phyloP scores from a whole-genome alignment of 2,113 vertebrate species.

The Callithrix jacchus region DNA sequence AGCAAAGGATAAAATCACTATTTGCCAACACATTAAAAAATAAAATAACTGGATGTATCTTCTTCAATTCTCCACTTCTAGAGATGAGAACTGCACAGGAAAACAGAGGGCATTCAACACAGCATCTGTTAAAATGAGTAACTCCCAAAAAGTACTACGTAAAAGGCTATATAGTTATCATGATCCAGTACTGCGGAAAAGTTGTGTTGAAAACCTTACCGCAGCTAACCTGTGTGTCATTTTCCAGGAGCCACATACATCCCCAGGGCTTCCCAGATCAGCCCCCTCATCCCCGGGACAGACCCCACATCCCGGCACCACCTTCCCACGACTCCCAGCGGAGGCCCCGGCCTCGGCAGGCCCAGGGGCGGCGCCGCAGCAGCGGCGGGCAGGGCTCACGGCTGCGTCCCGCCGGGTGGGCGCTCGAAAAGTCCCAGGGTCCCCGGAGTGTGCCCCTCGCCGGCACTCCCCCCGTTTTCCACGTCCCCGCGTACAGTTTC shows the following conservation, averaged over 20 bases:
- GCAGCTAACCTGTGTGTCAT: accelerated
- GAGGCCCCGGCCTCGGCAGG: accelerated
- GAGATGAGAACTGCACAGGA: background rate
- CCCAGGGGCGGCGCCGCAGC: accelerated
- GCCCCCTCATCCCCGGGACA: accelerated
- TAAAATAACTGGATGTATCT: background rate
- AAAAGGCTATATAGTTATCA: background rate
- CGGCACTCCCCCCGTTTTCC: too few relatives aligned
- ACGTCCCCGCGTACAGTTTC: accelerated
- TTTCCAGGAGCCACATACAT: too few relatives aligned
- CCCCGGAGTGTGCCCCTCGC: accelerated
- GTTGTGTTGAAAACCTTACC: accelerated
- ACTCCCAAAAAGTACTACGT: background rate
- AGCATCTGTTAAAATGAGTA: background rate
- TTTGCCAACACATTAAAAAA: background rate
- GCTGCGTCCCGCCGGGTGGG: background rate
- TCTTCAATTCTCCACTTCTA: background rate
- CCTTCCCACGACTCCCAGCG: accelerated
- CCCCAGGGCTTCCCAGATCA: accelerated
- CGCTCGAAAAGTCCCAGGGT: accelerated
- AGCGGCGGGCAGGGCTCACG: background rate
- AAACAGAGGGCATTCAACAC: background rate
- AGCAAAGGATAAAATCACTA: background rate
- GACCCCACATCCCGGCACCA: background rate
- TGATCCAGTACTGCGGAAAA: background rate